Conservation (phyloP, 1,140 invertebrate species). For the Tribolium madens region DNA sequence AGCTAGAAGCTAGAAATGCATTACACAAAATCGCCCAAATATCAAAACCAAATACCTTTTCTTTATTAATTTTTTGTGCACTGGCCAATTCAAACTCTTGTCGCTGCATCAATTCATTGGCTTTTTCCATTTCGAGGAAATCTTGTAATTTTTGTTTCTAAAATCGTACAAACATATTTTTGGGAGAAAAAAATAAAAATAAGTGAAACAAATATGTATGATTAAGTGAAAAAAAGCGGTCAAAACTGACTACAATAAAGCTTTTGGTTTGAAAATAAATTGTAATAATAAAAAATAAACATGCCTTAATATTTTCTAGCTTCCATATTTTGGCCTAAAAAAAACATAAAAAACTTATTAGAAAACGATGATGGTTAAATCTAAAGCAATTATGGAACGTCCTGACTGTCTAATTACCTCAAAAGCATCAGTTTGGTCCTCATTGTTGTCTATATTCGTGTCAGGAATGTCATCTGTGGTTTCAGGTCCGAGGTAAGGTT, state of each 20-base stretch:
- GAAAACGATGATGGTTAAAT: slow-evolving; percentile 41
- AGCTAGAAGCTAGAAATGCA: slow-evolving; percentile 70
- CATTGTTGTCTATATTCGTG: neutral
- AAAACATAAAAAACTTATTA: slow-evolving; percentile 64
- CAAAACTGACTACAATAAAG: neutral
- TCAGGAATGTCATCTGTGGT: slow-evolving; percentile 7
- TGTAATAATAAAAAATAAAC: slow-evolving; percentile 65
- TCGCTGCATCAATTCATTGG: slow-evolving; percentile 68
- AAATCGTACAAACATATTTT: slow-evolving; percentile 46
- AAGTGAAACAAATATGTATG: neutral
- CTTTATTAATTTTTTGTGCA: slow-evolving; percentile 67
- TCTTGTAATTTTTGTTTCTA: slow-evolving; percentile 69
- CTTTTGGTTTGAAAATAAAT: neutral
- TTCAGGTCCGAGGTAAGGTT: slow-evolving; percentile 48
- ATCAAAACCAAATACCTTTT: slow-evolving; percentile 65
- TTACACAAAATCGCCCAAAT: neutral
- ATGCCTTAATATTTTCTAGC: slow-evolving; percentile 74
- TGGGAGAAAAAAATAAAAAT: neutral
- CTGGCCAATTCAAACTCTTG: slow-evolving; percentile 70
- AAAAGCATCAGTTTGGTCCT: slow-evolving; percentile 24
- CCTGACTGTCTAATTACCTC: slow-evolving; percentile 4
- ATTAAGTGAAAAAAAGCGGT: neutral
- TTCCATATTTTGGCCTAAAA: slow-evolving; percentile 72
- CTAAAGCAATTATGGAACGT: neutral
- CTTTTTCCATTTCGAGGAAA: slow-evolving; percentile 69